phyloP scores from a whole-genome alignment of 2,888 invertebrate species.

The Coecobrya sp. region DNA sequence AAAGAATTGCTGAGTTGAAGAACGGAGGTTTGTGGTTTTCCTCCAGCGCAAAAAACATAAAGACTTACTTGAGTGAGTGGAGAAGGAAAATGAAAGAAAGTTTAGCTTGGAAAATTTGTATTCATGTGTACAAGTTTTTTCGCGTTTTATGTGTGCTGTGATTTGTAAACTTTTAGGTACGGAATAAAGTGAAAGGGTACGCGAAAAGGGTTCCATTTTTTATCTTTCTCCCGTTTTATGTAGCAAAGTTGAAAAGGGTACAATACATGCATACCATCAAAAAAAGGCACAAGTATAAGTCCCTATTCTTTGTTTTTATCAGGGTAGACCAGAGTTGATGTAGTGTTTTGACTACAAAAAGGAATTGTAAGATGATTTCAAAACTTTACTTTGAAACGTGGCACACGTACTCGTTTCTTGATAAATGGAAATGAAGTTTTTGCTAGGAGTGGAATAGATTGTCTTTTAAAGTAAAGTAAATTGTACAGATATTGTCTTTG shows the following conservation, averaged over 20 bases:
- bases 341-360: not conserved
- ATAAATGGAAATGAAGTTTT: not conserved
- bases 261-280: too few species aligned
- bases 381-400: not conserved
- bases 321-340: too few species aligned
- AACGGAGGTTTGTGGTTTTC: not conserved
- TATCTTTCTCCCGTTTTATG: too few species aligned
- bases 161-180: not conserved
- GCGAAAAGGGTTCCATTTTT: not conserved
- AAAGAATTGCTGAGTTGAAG: conserved; percentile 3
- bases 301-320: too few species aligned
- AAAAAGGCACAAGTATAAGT: too few species aligned
- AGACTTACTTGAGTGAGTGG: not conserved
- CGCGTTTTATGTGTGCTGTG: not conserved
- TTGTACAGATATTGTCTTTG: too few species aligned
- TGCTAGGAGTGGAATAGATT: not conserved
- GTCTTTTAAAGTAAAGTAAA: too few species aligned
- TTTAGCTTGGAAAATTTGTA: not conserved
- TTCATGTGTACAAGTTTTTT: not conserved
- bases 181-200: not conserved
- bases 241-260: too few species aligned
- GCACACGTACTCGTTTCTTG: not conserved
- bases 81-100: not conserved
- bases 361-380: not conserved
- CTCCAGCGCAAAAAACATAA: not conserved